Conservation (phyloP, 1,140 invertebrate species). For the Oncopodura yosiiana region DNA sequence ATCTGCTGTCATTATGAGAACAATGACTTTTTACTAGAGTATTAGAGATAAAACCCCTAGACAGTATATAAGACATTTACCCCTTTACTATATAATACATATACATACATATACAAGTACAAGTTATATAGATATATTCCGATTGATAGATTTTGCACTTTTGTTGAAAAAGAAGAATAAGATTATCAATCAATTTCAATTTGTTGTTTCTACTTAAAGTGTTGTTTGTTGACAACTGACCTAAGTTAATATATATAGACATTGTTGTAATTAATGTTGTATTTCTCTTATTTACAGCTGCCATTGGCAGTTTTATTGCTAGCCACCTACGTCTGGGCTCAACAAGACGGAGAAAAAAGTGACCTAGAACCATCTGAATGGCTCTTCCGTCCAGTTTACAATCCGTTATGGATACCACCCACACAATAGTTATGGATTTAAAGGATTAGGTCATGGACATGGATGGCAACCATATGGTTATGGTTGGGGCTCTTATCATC, state of each 20-base stretch:
- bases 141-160: conserved; percentile 5
- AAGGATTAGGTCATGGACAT: conserved; percentile 10
- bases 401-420: conserved; percentile 34
- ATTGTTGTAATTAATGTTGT: not conserved
- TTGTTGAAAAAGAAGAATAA: conserved; percentile 2
- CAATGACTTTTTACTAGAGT: conserved; percentile 20
- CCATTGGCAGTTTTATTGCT: conserved; percentile 9
- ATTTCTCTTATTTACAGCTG: conserved; percentile 12
- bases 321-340: conserved; percentile 19
- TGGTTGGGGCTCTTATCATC: conserved; percentile 35
- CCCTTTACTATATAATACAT: not conserved
- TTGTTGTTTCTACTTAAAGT: not conserved
- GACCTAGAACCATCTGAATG: conserved; percentile 34
- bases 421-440: conserved; percentile 33
- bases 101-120: not conserved
- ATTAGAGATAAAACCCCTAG: not conserved
- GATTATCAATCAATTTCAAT: not conserved
- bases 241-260: not conserved
- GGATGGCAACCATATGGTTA: conserved; percentile 28
- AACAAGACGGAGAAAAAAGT: conserved; percentile 27
- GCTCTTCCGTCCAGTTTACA: conserved; percentile 36
- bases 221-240: too few species aligned
- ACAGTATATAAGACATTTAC: not conserved
- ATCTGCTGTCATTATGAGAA: conserved; percentile 30
- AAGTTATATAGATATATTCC: not conserved